A percentile compares a stretch with the other conserved stretches of the same genome.
phyloP scores from a whole-genome alignment of 2,113 vertebrate species.

The Dascyllus trimaculatus region DNA sequence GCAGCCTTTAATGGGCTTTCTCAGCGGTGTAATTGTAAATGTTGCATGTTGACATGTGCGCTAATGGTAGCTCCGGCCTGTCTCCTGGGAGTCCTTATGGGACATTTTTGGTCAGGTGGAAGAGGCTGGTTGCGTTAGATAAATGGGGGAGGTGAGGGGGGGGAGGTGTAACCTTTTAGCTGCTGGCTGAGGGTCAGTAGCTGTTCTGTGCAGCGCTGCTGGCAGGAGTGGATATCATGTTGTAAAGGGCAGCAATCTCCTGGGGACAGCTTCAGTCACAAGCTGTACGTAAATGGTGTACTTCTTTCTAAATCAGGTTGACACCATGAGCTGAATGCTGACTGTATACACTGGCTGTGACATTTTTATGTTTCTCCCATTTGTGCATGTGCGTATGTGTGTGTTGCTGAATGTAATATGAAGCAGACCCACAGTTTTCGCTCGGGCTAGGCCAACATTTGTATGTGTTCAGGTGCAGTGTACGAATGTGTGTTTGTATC shows the following conservation, averaged over 20 bases:
- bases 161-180: slow-evolving; percentile 68
- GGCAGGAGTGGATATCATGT: slow-evolving; percentile 63
- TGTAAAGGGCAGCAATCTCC: slow-evolving; percentile 75
- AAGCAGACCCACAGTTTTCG: neutral
- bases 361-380: slow-evolving; percentile 23
- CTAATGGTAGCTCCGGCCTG: slow-evolving; percentile 66
- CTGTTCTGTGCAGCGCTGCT: slow-evolving; percentile 33
- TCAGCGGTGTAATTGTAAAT: slow-evolving; percentile 70
- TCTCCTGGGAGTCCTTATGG: slow-evolving; percentile 58
- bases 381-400: slow-evolving; percentile 18
- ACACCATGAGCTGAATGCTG: slow-evolving; percentile 48
- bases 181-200: slow-evolving; percentile 68
- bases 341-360: slow-evolving; percentile 26
- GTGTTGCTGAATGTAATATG: neutral
- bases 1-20: slow-evolving; percentile 70
- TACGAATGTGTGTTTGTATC: slow-evolving; percentile 5
- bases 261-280: slow-evolving; percentile 63
- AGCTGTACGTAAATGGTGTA: slow-evolving; percentile 46
- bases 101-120: slow-evolving; percentile 48
- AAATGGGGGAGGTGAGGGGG: slow-evolving; percentile 25
- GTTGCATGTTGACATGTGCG: slow-evolving; percentile 76
- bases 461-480: slow-evolving; percentile 42
- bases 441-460: slow-evolving; percentile 5
- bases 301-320: slow-evolving; percentile 56
- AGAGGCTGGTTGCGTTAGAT: slow-evolving; percentile 57